Base-by-base conservation (phyloP, 1,140 invertebrate species). In the Tetramorium alpestre region DNA sequence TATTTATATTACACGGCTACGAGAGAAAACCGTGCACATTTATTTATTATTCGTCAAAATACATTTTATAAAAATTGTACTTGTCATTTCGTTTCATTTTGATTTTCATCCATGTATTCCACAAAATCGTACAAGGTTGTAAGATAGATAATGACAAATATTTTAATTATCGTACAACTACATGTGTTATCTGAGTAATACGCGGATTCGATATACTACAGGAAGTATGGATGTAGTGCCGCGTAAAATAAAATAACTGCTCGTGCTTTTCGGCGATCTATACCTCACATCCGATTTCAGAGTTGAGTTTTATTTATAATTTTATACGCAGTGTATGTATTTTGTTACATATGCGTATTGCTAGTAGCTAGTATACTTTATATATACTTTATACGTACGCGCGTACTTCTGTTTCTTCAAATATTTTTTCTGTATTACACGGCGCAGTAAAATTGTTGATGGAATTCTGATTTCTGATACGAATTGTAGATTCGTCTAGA, bases 1-100 rank as follows among this genome's bases (percentile, higher is more conserved):
- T 49, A 84, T 84, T 75, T 84, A 84, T 75, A 72, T 73, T 84
- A 47, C 13, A n/a, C 44, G 44, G 28, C 62, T 47, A 41, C 41
- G 18, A 54, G 18, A 47, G 38, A 11, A 25, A 41, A 25, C 22
- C 3, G 41, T 65, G 25, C 11, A 65, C 28, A 8, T 67, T 22
- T 22, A 78, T 78, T 65, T 41, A 78, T 78, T 78, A 65, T 28
- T 1, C 25, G 7, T 67, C 76, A 33, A 78, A 78, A 25, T 60
- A 41, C 16, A 49, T 67, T 65, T 78, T 47, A 33, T 64, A 77
- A 64, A 77, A 76, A 65, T 16, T 38, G 8, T 25, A 65, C 60
- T 78, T 65, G 65, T 49, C 65, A 69, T 69, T 65, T 65, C 41
- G 28, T 78, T 78, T 65, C 11, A 47, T 49, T 28, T 49, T 16